phyloP scores from a whole-genome alignment of 2,888 invertebrate species.

The Gari tellinella region DNA sequence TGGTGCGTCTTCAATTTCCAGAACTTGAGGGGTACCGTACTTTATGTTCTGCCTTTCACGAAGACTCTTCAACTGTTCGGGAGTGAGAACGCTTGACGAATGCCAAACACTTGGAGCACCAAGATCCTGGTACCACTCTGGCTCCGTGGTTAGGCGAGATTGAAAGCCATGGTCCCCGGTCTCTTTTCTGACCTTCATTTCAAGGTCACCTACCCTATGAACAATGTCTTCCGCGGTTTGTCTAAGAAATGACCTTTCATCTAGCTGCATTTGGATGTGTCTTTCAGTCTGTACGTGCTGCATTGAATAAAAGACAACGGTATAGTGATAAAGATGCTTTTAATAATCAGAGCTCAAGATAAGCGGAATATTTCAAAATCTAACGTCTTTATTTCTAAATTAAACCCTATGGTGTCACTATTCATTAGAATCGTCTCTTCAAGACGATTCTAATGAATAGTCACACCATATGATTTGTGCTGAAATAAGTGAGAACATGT shows the following conservation, averaged over 20 bases:
- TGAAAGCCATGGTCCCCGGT: conserved; percentile 35
- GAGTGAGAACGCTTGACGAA: conserved; percentile 30
- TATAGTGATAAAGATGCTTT: no score
- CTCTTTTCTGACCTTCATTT: conserved; percentile 46
- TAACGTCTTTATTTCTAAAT: no score
- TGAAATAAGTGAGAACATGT: no score
- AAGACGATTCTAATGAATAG: no score
- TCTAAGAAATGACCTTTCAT: conserved; percentile 42
- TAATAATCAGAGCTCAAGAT: no score
- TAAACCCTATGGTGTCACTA: no score
- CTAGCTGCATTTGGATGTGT: conserved; percentile 41
- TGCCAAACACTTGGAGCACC: conserved; percentile 46
- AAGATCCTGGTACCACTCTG: conserved; percentile 43
- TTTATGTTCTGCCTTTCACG: conserved; percentile 28
- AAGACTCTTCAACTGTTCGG: conserved; percentile 37
- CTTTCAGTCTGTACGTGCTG: conserved; percentile 41
- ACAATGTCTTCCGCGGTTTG: conserved; percentile 38
- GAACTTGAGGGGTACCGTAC: conserved; percentile 1
- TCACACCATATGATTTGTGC: no score
- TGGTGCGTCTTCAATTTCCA: neutral
- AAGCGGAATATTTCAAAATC: no score
- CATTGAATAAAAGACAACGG: no score
- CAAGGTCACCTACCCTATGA: conserved; percentile 41
- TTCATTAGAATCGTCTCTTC: no score
- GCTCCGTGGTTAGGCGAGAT: conserved; percentile 20